A percentile compares a stretch with the other conserved stretches of the same genome.
These are phyloP conservation scores for Dasypogon diadema DNA, from an alignment of 2,888 invertebrate species.

Conservation along the genomic window DNA sequence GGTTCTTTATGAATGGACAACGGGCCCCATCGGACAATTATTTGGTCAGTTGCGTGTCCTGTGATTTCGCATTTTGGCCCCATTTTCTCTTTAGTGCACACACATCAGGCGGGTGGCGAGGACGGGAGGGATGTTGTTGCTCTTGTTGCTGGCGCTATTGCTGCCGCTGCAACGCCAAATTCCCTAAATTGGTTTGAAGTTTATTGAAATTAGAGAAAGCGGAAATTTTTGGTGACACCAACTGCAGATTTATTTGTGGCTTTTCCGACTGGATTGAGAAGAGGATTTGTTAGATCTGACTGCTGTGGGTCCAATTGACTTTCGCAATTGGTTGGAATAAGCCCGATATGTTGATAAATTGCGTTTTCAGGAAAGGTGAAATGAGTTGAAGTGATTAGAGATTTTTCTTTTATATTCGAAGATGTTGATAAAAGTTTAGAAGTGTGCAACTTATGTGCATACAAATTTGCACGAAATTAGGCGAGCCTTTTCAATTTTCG, in stretches of 20 bases:
- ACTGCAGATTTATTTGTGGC: conserved; percentile 49
- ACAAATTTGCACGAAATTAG: too few species aligned
- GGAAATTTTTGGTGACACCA: conserved; percentile 50
- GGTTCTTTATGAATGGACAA: conserved; percentile 47
- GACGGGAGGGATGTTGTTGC: neutral
- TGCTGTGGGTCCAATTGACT: conserved; percentile 41
- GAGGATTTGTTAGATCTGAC: conserved; percentile 44
- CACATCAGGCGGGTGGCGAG: neutral
- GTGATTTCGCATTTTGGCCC: conserved; percentile 48
- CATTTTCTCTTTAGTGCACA: conserved; percentile 25
- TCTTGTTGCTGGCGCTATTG: too few species aligned
- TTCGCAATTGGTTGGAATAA: conserved; percentile 21
- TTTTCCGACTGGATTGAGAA: conserved; percentile 45
- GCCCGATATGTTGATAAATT: conserved; percentile 4
- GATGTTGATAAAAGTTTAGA: too few species aligned
- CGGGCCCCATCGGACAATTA: conserved; percentile 49
- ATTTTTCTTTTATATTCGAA: too few species aligned
- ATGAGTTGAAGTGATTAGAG: neutral
- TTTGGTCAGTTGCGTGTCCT: conserved; percentile 50
- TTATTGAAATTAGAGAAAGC: conserved; percentile 51
- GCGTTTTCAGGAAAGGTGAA: neutral
- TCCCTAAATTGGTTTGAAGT: conserved; percentile 49
- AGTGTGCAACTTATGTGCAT: too few species aligned
- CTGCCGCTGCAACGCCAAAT: conserved; percentile 17
- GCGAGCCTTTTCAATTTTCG: too few species aligned